Base-by-base conservation (phyloP, 2,888 invertebrate species). In the Stenurella melanura region DNA sequence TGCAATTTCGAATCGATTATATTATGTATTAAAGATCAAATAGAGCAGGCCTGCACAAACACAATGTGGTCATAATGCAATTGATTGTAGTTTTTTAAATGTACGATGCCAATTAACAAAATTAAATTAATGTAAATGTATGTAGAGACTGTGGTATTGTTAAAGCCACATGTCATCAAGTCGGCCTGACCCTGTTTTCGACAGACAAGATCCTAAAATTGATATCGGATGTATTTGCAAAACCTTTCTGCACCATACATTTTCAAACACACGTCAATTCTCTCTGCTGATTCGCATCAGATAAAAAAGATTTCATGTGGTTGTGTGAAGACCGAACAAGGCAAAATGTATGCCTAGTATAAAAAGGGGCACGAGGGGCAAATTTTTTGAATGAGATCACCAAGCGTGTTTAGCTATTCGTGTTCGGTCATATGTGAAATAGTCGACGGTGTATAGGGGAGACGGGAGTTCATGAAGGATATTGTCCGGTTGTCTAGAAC, bases 371-470 rank as follows among this genome's bases (percentile, higher is more conserved):
- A 85, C 85, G 86, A 86, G 85, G 83, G 85, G 85, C 83, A 82
- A 82, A 80, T 84, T 82, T 87, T 88, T 87, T 91, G 90, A 92
- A 92, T 92, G 91, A 90, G 91, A 91, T 91, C 92, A 92, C 90
- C 91, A 91, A 92, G 92, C 92, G 92, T 92, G 91, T 91, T 90
- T 90, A 89, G 90, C 92, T 91, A 92, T 92, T 92, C 92, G 91
- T 90, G 91, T 90, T 89, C 92, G 92, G 91, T 92, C 92, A 92
- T 90, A 92, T 92, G 92, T 92, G 92, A 92, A 92, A 92, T 92
- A 90, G 92, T 90, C 90, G 89, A 81, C 84, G 79, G 80, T 75
- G 73, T 18, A 64, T 78, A 64, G 76, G 78, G 78, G 80, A 58
- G 64, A 80, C n/a, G 60, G 68, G 72, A 75, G 64, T 64, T 64